Evolutionary conservation across 2,888 invertebrate species (phyloP).

Genomic region (Macaria notata): DNA sequence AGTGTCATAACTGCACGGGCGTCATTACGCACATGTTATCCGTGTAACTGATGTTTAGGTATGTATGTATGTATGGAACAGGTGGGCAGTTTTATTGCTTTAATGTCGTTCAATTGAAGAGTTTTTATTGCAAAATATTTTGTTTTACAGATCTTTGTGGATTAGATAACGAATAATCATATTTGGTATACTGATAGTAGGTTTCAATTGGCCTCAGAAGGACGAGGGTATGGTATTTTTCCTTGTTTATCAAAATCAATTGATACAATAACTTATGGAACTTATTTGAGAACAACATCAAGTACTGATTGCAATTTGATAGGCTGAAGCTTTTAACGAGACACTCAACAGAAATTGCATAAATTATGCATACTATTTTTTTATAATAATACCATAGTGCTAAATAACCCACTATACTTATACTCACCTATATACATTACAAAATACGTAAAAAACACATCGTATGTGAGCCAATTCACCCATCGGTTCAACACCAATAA

Average conservation of each 20-base stretch:
- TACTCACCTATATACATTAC: too few relatives aligned
- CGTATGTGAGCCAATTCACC: too few relatives aligned
- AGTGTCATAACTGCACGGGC: conserved; percentile 47
- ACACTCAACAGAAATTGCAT: too few relatives aligned
- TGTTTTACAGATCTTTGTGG: neutral
- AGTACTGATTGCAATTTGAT: too few relatives aligned
- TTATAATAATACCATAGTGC: too few relatives aligned
- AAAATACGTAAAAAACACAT: too few relatives aligned
- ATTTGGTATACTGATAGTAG: neutral
- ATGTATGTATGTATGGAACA: conserved; percentile 4
- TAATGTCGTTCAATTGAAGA: neutral
- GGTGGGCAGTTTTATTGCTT: conserved; percentile 5
- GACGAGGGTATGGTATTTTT: neutral
- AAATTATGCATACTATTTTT: too few relatives aligned
- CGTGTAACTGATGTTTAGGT: conserved; percentile 22
- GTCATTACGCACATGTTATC: conserved; percentile 42
- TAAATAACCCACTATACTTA: too few relatives aligned
- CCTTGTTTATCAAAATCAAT: neutral
- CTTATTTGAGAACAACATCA: neutral
- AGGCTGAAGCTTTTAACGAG: too few relatives aligned
- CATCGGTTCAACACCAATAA: too few relatives aligned
- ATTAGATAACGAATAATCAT: neutral
- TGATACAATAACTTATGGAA: neutral
- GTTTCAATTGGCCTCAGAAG: neutral
- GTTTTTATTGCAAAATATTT: too few relatives aligned